Conservation (phyloP, 2,888 invertebrate genomes). For the Stegophylla sp. region DNA sequence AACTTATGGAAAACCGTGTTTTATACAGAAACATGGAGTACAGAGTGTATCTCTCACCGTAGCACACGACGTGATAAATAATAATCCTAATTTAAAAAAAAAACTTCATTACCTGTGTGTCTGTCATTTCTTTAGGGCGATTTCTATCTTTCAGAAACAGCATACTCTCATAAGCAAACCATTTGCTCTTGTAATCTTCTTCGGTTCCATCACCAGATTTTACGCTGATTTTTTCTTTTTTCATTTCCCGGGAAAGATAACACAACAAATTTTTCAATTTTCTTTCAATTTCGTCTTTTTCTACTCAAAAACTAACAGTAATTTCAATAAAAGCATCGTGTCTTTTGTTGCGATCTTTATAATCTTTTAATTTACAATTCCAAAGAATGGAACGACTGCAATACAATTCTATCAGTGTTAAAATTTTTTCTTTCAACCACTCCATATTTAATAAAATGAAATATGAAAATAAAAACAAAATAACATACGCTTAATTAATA, state of each 20-base stretch:
- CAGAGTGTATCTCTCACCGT: neutral
- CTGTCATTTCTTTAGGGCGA: neutral
- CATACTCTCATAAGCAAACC: neutral
- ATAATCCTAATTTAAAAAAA: neutral
- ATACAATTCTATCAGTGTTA: constrained; percentile 11
- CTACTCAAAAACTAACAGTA: neutral
- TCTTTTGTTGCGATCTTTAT: constrained; percentile 34
- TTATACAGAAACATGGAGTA: too few species aligned
- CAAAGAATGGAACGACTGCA: neutral
- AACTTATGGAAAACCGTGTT: too few species aligned
- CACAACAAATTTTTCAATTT: constrained; percentile 21
- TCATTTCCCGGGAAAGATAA: constrained; percentile 5
- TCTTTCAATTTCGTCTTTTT: constrained; percentile 26
- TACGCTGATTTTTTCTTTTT: constrained; percentile 6
- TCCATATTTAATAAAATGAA: neutral
- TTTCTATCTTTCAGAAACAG: neutral
- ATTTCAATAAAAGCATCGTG: constrained; percentile 25
- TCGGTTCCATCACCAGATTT: neutral
- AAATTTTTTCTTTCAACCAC: constrained; percentile 2
- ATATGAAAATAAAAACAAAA: neutral
- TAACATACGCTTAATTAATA: neutral
- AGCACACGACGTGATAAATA: neutral
- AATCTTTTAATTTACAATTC: constrained; percentile 16
- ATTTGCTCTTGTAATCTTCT: constrained; percentile 10
- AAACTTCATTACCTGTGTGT: neutral